Evolutionary conservation across 2,888 invertebrate genomes (phyloP), one percentile per base, ranked within the genome.

Genomic region (Scaptomyza flava): DNA sequence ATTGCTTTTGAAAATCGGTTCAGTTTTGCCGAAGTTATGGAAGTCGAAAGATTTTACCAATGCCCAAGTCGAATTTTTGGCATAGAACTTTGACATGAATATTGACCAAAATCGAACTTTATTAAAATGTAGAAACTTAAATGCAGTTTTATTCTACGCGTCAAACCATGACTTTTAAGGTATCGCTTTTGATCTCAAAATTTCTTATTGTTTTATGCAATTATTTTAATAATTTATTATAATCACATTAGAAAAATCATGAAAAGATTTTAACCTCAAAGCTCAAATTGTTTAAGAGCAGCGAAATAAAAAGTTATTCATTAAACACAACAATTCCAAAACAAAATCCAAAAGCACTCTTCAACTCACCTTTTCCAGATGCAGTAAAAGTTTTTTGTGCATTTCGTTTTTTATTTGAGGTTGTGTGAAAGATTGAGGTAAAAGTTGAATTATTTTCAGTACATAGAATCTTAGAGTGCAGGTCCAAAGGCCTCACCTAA

Each of bases 401-500:
- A 17, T 20, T 27, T 47, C n/a, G 20, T 12, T 54, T 65, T 36
- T 33, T 20, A 38, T 45, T 47, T 46, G 20, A 9, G n/a, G n/a
- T 17, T 17, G 34, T 51, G 36, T 14, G 20, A 41, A 43, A 31
- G 53, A 48, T 41, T 36, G 20, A 9, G 17, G 11, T 36, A 14
- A 42, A 58, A 30, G 30, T 20, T 48, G 12, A 59, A 30, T 30
- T 42, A 59, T 43, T 47, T 34, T n/a, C 51, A 3, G 14, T n/a
- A 8, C 12, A 27, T 7, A 20, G 11, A 17, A 27, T 17, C 17
- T 11, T 12, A 33, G 5, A 27, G 23, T 33, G 20, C 56, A 43
- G 43, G 33, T 56, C 43, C 57, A 56, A 30, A 43, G 33, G 54
- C 48, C 52, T 67, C 57, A 54, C 59, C 69, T 81, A 87, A 81